Conservation (phyloP, 1,140 invertebrate species). For the Triops longicaudatus region DNA sequence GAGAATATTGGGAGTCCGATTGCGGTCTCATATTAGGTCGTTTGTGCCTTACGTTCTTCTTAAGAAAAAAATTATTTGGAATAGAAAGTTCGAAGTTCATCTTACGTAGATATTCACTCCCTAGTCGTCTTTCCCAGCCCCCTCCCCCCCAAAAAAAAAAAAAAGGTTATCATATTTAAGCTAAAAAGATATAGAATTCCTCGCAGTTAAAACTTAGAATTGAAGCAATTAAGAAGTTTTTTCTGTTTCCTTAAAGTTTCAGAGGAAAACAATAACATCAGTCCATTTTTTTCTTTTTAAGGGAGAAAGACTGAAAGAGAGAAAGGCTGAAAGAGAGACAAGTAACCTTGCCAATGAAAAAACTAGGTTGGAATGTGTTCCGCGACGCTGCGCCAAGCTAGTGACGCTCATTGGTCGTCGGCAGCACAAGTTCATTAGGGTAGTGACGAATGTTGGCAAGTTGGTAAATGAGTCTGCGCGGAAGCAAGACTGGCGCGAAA, state of each 20-base stretch:
- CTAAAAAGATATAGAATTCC: too few relatives aligned
- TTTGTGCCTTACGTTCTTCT: background rate
- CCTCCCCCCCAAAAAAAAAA: too few relatives aligned
- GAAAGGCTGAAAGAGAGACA: background rate
- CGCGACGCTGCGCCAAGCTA: background rate
- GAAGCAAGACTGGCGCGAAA: background rate
- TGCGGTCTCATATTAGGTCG: background rate
- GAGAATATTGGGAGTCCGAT: background rate
- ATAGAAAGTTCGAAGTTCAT: too few relatives aligned
- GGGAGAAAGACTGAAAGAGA: background rate
- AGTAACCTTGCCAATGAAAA: conserved; percentile 1
- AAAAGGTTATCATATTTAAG: too few relatives aligned
- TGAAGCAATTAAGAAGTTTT: too few relatives aligned
- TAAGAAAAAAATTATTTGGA: too few relatives aligned
- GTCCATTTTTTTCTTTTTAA: background rate
- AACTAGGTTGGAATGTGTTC: background rate
- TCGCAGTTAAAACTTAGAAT: too few relatives aligned
- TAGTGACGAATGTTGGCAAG: background rate
- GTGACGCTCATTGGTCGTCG: background rate
- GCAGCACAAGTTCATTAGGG: background rate
- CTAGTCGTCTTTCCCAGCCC: too few relatives aligned
- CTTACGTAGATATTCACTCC: too few relatives aligned
- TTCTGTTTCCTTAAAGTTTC: background rate
- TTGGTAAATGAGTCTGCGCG: background rate
- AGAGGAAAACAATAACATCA: background rate